These are phyloP conservation scores for Melipona beecheii DNA, from an alignment of 2,888 invertebrate genomes.

Conservation along the genomic window DNA sequence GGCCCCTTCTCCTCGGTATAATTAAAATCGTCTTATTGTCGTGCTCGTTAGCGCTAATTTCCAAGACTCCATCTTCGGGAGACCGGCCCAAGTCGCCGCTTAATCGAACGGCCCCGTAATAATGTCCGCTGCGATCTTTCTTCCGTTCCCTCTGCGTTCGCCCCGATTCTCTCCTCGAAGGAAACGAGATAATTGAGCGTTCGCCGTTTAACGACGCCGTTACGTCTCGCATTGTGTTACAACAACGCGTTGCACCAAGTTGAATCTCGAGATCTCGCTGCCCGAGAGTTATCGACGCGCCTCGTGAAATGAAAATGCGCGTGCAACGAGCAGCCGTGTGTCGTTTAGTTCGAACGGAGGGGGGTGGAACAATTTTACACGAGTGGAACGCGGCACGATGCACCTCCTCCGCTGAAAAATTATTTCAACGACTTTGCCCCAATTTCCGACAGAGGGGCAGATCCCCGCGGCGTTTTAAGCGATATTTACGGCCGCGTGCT, in stretches of 20 bases:
- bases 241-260: too few relatives aligned
- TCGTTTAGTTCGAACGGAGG: background rate
- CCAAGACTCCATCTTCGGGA: background rate
- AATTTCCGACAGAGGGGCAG: conserved; percentile 36
- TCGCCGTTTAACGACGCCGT: too few relatives aligned
- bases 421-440: conserved; percentile 39
- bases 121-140: conserved; percentile 37
- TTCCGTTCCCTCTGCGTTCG: background rate
- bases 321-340: too few relatives aligned
- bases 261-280: too few relatives aligned
- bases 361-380: background rate
- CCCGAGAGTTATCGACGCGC: too few relatives aligned
- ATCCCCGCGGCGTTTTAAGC: conserved; percentile 21
- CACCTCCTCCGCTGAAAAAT: conserved; percentile 20
- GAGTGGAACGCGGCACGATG: background rate
- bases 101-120: conserved; percentile 48
- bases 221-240: too few relatives aligned
- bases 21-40: conserved; percentile 58
- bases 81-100: conserved; percentile 1
- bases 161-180: background rate
- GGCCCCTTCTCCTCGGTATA: conserved; percentile 15
- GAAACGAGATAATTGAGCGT: background rate
- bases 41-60: conserved; percentile 55
- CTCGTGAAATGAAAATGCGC: too few relatives aligned
- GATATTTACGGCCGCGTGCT: conserved; percentile 41